Percentiles rank a stretch among this genome's conserved stretches.
Conservation (phyloP, 2,888 invertebrate genomes). For the Trissolcus brochymenae region DNA sequence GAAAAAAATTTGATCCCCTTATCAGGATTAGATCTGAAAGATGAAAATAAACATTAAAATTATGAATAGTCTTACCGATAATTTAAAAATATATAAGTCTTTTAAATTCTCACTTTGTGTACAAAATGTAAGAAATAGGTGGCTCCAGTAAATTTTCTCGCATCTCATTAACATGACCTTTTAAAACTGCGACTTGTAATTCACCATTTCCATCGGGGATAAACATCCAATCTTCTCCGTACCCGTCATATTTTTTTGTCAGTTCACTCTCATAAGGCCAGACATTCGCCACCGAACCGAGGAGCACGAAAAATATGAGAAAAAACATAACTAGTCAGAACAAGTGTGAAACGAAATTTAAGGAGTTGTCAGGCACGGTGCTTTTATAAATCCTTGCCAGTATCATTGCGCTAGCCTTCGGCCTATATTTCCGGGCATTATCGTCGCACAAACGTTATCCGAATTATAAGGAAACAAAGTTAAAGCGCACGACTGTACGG, state of each 20-base stretch:
- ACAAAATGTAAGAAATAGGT: slow-evolving; percentile 68
- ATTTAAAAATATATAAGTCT: neutral
- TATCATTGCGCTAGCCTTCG: slow-evolving; percentile 38
- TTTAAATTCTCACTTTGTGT: slow-evolving; percentile 67
- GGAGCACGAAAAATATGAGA: neutral
- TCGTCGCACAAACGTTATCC: slow-evolving; percentile 35
- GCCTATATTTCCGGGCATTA: slow-evolving; percentile 47
- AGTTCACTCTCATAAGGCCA: slow-evolving; percentile 62
- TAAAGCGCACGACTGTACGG: slow-evolving; percentile 16
- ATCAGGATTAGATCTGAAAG: slow-evolving; percentile 64
- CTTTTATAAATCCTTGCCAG: slow-evolving; percentile 33
- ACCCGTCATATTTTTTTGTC: slow-evolving; percentile 70
- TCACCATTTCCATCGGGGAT: slow-evolving; percentile 74
- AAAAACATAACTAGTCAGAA: slow-evolving; percentile 8
- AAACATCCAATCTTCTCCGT: slow-evolving; percentile 75
- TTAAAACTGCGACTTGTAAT: slow-evolving; percentile 74
- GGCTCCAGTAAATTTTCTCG: slow-evolving; percentile 64
- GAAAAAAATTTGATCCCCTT: slow-evolving; percentile 65
- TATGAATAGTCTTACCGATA: neutral
- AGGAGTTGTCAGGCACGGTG: slow-evolving; percentile 17
- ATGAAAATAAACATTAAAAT: slow-evolving; percentile 12
- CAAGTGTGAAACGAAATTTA: slow-evolving; percentile 1
- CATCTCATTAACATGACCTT: slow-evolving; percentile 60
- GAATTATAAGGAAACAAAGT: slow-evolving; percentile 35
- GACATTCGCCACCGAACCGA: slow-evolving; percentile 1